Evolutionary conservation across 92 coral and sea anemone genomes (phyloP).

Genomic region (Epizoanthus ramosus): DNA sequence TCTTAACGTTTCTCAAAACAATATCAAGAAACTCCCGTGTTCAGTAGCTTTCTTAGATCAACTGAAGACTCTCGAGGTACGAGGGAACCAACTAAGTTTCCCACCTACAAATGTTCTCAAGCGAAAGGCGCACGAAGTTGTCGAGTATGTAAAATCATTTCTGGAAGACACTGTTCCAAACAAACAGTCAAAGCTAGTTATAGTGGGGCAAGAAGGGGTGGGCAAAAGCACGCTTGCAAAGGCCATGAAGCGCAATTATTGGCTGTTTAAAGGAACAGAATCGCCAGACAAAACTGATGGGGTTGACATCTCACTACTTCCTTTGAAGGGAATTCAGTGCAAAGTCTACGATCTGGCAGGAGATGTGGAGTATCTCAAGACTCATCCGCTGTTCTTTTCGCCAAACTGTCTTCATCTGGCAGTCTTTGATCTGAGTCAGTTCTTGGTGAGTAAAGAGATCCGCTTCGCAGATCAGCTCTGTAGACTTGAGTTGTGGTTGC

Average conservation of each 20-base stretch:
- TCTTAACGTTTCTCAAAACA: constrained; percentile 11
- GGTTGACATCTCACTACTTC: constrained; percentile 1
- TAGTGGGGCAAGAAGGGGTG: constrained; percentile 51
- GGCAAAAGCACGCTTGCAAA: constrained; percentile 47
- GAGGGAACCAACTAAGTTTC: background rate
- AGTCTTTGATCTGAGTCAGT: constrained; percentile 37
- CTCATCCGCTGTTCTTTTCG: constrained; percentile 43
- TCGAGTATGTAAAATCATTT: background rate
- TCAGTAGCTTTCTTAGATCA: background rate
- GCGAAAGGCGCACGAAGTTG: background rate
- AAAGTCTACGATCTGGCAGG: constrained; percentile 47
- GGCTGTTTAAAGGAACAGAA: background rate
- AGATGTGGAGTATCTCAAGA: constrained; percentile 53
- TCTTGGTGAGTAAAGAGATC: constrained; percentile 4
- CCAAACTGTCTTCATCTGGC: constrained; percentile 23
- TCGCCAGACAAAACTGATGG: constrained; percentile 46
- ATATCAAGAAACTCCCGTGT: background rate
- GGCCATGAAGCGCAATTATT: constrained; percentile 11
- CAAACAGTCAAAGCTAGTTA: background rate
- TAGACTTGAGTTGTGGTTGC: constrained; percentile 48
- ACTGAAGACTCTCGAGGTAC: background rate
- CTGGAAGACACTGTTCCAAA: background rate
- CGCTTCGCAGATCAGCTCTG: constrained; percentile 40
- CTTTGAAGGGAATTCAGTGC: background rate
- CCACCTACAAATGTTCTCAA: constrained; percentile 11